Conservation (phyloP, 2,797 vertebrate species). For the Eutrigla gurnardus region DNA sequence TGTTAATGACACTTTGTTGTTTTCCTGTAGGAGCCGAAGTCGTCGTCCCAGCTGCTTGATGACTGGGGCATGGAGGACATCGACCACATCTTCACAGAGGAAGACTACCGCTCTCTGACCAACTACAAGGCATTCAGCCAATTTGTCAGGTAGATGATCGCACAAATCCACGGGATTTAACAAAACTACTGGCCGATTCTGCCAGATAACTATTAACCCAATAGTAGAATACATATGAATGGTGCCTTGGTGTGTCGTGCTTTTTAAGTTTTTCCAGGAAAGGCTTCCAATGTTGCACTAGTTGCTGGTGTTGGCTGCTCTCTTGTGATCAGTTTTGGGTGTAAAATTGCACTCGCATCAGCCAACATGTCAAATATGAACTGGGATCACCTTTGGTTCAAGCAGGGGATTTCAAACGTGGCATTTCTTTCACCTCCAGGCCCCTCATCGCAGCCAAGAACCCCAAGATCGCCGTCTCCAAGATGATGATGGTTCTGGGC, state of each 20-base stretch:
- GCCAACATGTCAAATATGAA: neutral
- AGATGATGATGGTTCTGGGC: conserved; percentile 99
- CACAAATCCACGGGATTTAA: too few species aligned
- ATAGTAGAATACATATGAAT: neutral
- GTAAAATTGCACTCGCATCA: neutral
- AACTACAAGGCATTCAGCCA: conserved; percentile 99
- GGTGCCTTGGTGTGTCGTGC: neutral
- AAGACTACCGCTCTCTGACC: conserved; percentile 96
- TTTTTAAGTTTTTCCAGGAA: neutral
- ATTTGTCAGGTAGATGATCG: conserved; percentile 89
- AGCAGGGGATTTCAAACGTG: neutral
- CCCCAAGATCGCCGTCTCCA: conserved; percentile 97
- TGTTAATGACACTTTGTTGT: neutral
- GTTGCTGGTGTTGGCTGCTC: neutral
- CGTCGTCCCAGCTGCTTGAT: conserved; percentile 95
- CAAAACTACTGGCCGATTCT: too few species aligned
- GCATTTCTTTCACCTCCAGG: conserved; percentile 67
- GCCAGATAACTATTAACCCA: neutral
- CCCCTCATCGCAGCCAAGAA: conserved; percentile 98
- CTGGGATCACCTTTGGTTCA: neutral
- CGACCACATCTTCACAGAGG: conserved; percentile 95
- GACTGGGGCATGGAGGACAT: conserved; percentile 99
- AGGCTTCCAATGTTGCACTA: neutral
- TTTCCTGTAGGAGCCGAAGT: conserved; percentile 91
- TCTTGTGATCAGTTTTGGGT: too few species aligned